Evolutionary conservation across 1,140 invertebrate species (phyloP), one percentile per base, ranked within the genome.

Genomic region (Drosophila bifasciata): DNA sequence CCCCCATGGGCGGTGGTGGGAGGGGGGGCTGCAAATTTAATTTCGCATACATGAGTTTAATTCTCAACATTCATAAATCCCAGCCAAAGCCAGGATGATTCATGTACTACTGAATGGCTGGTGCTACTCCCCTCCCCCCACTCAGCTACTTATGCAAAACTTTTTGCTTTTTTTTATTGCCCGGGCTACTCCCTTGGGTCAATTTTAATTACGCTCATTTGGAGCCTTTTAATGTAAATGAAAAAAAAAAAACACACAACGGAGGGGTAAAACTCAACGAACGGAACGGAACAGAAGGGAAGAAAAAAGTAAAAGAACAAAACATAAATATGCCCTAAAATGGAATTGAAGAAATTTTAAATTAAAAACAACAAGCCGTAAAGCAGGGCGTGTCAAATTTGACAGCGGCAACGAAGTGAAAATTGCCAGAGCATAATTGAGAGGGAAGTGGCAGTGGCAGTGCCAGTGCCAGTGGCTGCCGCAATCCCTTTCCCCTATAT

Each of bases 201-300:
- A 88, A 88, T 88, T 88, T 88, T 89, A 88, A 88, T 88, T 88
- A 83, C 83, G 75, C 60, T 88, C 83, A 88, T 88, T 88, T 69
- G 56, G 71, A 66, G 71, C 71, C 60, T 76, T 76, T 76, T 76
- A 76, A 76, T 76, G 67, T 49, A 76, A 80, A 76, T 76, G 64
- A 75, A 68, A 61, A 63, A 32, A 21, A 55, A 63, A 67, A 36
- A 48, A 53, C n/a, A n/a, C n/a, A n/a, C 43, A 15, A 66, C 32
- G 32, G 32, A 53, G 19, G 21, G 11, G 36, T 19, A 53, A 68
- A 51, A 45, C 36, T 25, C 23, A 25, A 41, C 17, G 39, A 55
- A 62, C 43, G 40, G 23, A 63, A 59, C 13, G 2, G 16, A 13
- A 21, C 25, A 48, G 41, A 19, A 21, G 48, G 41, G 5, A 11